These are phyloP conservation scores for Rhamphomyia laevipes DNA, from an alignment of 2,888 invertebrate species.

Conservation along the genomic window DNA sequence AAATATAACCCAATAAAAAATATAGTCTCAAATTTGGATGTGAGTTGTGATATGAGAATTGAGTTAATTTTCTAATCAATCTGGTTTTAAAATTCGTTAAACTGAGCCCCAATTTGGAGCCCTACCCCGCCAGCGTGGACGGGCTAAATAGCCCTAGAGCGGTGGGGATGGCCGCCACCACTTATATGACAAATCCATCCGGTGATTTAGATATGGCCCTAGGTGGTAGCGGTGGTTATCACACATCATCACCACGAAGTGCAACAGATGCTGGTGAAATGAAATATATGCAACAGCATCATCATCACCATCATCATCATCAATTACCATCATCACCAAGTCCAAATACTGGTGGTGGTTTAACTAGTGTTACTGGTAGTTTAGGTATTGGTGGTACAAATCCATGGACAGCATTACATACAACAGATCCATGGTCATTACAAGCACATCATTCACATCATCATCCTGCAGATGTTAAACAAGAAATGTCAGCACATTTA, in stretches of 20 bases:
- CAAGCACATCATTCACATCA: constrained; percentile 59
- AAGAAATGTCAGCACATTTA: constrained; percentile 48
- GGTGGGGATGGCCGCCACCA: constrained; percentile 90
- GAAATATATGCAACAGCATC: constrained; percentile 85
- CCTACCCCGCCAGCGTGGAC: constrained; percentile 43
- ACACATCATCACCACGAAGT: constrained; percentile 66
- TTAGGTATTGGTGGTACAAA: constrained; percentile 44
- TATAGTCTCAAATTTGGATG: background rate
- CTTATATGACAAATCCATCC: constrained; percentile 85
- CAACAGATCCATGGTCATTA: constrained; percentile 68
- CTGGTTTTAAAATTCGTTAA: constrained; percentile 38
- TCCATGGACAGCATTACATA: constrained; percentile 74
- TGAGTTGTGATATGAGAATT: constrained; percentile 35
- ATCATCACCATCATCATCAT: constrained; percentile 69
- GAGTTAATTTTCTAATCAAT: constrained; percentile 20
- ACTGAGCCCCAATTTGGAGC: constrained; percentile 42
- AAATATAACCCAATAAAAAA: no score
- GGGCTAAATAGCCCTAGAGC: constrained; percentile 47
- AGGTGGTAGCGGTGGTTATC: constrained; percentile 66
- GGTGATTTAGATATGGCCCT: constrained; percentile 62
- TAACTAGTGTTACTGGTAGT: constrained; percentile 22
- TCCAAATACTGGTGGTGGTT: constrained; percentile 41
- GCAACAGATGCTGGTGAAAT: constrained; percentile 83
- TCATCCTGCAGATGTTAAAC: constrained; percentile 71
- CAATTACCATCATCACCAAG: constrained; percentile 58